Conservation (phyloP, 2,888 invertebrate genomes). For the Ichneumoninae sp. region DNA sequence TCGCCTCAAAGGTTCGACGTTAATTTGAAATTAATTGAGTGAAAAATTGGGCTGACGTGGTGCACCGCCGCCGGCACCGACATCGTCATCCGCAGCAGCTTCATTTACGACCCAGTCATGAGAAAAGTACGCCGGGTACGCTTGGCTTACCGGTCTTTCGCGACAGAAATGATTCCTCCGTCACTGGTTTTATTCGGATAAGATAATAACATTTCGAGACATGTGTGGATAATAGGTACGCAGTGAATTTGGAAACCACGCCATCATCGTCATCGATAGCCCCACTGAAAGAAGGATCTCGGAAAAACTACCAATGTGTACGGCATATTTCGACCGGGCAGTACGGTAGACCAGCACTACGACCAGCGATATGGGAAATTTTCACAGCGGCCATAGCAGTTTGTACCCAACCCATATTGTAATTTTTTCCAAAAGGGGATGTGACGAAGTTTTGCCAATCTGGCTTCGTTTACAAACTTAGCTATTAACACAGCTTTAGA, state of each 20-base stretch:
- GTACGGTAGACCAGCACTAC: too few species aligned
- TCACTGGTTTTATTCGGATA: background rate
- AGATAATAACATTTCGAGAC: conserved; percentile 9
- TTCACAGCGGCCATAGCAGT: too few species aligned
- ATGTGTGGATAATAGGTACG: background rate
- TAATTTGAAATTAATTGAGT: conserved; percentile 62
- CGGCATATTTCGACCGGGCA: too few species aligned
- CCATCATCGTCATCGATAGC: background rate
- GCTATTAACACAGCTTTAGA: too few species aligned
- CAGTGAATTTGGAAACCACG: background rate
- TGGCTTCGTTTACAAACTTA: too few species aligned
- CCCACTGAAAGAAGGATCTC: too few species aligned
- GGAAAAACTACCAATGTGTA: too few species aligned
- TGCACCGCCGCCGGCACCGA: background rate
- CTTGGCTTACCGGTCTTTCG: background rate
- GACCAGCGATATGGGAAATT: too few species aligned
- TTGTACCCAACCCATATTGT: too few species aligned
- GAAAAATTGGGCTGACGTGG: conserved; percentile 56
- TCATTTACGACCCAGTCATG: conserved; percentile 20
- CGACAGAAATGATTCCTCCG: background rate
- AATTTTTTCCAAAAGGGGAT: too few species aligned
- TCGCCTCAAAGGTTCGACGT: conserved; percentile 48
- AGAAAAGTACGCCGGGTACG: background rate
- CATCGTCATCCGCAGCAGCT: conserved; percentile 27
- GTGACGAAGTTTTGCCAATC: too few species aligned